A percentile compares a stretch with the other conserved stretches of the same genome.
Evolutionary conservation across 2,797 vertebrate genomes (phyloP).

Genomic region (Eulemur mongoz): DNA sequence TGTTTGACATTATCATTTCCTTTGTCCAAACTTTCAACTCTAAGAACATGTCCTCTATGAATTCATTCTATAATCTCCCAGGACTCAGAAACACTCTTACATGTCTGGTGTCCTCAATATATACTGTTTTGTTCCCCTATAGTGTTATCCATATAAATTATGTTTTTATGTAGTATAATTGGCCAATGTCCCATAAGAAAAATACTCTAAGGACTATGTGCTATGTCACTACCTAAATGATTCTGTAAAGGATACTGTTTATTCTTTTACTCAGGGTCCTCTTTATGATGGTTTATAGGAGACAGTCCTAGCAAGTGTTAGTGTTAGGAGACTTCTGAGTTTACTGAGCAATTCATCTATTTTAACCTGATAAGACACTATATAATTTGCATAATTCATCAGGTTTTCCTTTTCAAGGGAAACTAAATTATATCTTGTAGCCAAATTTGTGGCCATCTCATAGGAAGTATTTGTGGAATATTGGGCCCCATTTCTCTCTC

Average conservation of each 20-base stretch:
- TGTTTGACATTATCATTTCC: not conserved
- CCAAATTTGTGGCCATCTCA: not conserved
- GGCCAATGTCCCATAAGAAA: not conserved
- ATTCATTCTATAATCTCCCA: not conserved
- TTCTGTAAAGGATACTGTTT: not conserved
- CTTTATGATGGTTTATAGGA: not conserved
- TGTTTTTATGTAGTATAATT: not conserved
- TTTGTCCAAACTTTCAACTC: not conserved
- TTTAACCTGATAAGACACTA: not conserved
- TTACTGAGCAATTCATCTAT: not conserved
- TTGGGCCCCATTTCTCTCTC: not conserved
- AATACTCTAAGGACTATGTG: not conserved
- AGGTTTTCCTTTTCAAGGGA: not conserved
- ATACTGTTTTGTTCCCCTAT: not conserved
- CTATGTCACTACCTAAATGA: not conserved
- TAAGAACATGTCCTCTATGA: not conserved
- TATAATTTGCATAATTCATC: constrained; percentile 4
- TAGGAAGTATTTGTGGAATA: not conserved
- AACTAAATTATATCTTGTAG: not conserved
- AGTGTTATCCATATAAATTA: not conserved
- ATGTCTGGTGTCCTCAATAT: not conserved
- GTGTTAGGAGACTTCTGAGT: not conserved
- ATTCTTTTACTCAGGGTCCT: not conserved
- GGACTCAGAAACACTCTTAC: not conserved
- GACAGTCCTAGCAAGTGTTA: not conserved